Evolutionary conservation across 2,113 vertebrate genomes (phyloP).

Genomic region (Upupa epops): DNA sequence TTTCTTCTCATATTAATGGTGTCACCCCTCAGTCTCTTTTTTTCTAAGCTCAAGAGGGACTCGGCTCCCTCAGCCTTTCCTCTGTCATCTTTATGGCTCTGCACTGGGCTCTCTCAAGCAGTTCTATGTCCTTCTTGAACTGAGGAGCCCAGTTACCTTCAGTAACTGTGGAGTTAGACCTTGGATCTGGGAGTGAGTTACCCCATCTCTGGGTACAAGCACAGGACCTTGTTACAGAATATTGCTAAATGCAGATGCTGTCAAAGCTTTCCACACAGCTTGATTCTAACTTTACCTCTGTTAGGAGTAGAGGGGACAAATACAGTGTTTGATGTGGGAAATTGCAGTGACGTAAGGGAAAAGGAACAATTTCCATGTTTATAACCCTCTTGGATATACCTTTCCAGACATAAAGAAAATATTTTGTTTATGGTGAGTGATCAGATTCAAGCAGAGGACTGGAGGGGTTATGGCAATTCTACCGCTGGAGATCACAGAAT

Average conservation of each 20-base stretch:
- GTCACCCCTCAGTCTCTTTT: no score
- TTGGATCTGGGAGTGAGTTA: not conserved
- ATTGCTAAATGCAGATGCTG: not conserved
- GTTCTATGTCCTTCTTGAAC: no score
- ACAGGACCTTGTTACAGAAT: not conserved
- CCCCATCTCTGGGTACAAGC: not conserved
- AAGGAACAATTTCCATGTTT: not conserved
- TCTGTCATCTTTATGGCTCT: no score
- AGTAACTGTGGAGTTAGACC: not conserved
- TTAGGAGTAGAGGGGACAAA: not conserved
- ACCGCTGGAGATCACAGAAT: not conserved
- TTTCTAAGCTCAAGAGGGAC: no score
- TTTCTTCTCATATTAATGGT: no score
- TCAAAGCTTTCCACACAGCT: not conserved
- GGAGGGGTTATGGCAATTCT: not conserved
- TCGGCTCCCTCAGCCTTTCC: no score
- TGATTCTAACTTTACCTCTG: not conserved
- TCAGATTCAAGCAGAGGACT: fast-evolving
- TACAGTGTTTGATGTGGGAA: not conserved
- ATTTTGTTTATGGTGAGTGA: not conserved
- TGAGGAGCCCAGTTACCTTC: no score
- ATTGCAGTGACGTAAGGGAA: not conserved
- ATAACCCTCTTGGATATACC: not conserved
- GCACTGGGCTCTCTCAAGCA: no score
- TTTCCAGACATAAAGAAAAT: not conserved